Conservation (phyloP, 2,888 invertebrate genomes). For the Erebia epiphron region DNA sequence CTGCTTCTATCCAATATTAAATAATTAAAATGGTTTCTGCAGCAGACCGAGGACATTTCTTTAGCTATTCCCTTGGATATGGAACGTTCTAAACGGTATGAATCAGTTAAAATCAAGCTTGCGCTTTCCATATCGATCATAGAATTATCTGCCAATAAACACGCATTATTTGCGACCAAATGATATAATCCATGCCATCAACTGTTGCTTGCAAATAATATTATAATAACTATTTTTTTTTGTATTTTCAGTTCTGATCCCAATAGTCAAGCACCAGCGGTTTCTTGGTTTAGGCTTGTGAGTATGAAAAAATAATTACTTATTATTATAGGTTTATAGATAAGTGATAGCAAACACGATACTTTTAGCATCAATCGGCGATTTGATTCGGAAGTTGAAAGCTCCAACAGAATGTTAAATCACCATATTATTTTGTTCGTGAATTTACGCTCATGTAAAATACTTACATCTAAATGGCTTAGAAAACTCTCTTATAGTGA, state of each 20-base stretch:
- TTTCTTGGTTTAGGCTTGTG: constrained; percentile 62
- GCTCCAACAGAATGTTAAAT: too few species aligned
- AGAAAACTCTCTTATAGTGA: too few species aligned
- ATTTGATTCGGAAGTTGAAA: too few species aligned
- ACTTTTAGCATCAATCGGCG: too few species aligned
- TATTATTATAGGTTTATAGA: background rate
- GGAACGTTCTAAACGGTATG: constrained; percentile 45
- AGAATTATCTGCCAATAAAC: background rate
- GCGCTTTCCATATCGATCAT: constrained; percentile 30
- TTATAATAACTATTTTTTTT: constrained; percentile 23
- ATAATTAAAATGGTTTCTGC: constrained; percentile 40
- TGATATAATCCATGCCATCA: background rate
- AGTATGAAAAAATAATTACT: constrained; percentile 47
- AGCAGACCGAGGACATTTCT: constrained; percentile 44
- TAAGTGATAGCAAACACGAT: too few species aligned
- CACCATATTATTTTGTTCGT: too few species aligned
- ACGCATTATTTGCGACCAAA: background rate
- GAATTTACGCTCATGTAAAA: too few species aligned
- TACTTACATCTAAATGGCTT: too few species aligned
- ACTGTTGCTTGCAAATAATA: background rate
- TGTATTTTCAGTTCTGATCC: constrained; percentile 59
- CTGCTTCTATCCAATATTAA: background rate
- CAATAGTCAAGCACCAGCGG: constrained; percentile 48
- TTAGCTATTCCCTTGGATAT: constrained; percentile 43
- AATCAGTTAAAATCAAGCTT: constrained; percentile 28